Conservation (phyloP, 2,888 invertebrate genomes). For the Spicauda simplicius region DNA sequence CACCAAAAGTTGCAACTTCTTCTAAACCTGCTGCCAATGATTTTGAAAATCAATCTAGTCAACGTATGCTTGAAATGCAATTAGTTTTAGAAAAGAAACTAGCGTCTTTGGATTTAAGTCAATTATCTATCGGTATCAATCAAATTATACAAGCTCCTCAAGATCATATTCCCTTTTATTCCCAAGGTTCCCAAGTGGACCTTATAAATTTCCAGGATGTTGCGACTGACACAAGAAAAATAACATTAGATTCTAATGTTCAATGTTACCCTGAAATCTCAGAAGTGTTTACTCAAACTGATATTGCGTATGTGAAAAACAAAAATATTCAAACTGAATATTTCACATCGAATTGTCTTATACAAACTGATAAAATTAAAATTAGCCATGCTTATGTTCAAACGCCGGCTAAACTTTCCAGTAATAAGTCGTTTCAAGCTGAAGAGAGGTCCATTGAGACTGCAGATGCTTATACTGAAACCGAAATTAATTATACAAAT, state of each 20-base stretch:
- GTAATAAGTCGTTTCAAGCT: slow-evolving; percentile 61
- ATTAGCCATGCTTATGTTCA: slow-evolving; percentile 60
- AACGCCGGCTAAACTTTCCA: slow-evolving; percentile 56
- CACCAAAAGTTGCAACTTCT: slow-evolving; percentile 57
- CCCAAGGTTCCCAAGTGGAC: slow-evolving; percentile 77
- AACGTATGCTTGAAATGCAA: slow-evolving; percentile 77
- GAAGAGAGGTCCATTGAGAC: slow-evolving; percentile 44
- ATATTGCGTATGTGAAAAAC: slow-evolving; percentile 65
- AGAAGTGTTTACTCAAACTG: slow-evolving; percentile 75
- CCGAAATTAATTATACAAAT: slow-evolving; percentile 43
- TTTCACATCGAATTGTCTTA: slow-evolving; percentile 52
- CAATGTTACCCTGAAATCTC: slow-evolving; percentile 63
- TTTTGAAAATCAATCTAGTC: slow-evolving; percentile 62
- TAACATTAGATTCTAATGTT: slow-evolving; percentile 68
- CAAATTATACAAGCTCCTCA: slow-evolving; percentile 70
- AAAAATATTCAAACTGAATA: slow-evolving; percentile 68
- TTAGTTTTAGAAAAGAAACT: slow-evolving; percentile 70
- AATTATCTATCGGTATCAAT: slow-evolving; percentile 70
- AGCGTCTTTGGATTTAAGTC: slow-evolving; percentile 65
- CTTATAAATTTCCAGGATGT: slow-evolving; percentile 68
- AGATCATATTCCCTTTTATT: slow-evolving; percentile 64
- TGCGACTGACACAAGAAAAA: slow-evolving; percentile 69
- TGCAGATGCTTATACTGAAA: slow-evolving; percentile 59
- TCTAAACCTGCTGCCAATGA: slow-evolving; percentile 52
- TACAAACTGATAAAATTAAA: slow-evolving; percentile 70